Evolutionary conservation across 92 coral and sea anemone species (phyloP), one percentile per base, ranked within the genome.

Genomic region (Epizoanthus ramosus): DNA sequence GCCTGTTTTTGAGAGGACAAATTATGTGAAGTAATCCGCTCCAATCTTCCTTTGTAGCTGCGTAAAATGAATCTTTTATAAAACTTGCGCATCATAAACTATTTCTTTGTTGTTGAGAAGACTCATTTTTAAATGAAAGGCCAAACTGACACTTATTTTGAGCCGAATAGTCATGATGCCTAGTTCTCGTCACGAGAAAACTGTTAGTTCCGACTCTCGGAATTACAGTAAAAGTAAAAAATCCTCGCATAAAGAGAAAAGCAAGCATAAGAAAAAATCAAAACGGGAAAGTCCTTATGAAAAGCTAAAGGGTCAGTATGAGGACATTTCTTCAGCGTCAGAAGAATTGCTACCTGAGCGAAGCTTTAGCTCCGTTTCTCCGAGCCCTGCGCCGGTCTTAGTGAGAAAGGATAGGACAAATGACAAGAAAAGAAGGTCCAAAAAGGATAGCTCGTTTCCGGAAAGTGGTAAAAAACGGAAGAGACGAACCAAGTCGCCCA

Each of bases 261-360:
- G 92, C 92, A 96, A 85, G 91, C 90, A 91, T 87, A 96, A 90
- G 90, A 94, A 92, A 90, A 81, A 83, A 57, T 85, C 92, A 86
- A 96, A 94, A 88, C 88, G 90, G 74, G 98, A 85, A 83, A 85
- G 88, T 85, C 90, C 98, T 60, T 90, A 88, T 79, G 93, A 87
- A 90, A 95, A 95, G 88, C 91, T 93, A 22, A 95, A 88, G 94
- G 98, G 93, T 57, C 95, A 96, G 68, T 96, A 96, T 83, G 99
- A 96, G 94, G 99, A 96, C 88, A 96, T 96, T 80, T 96, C 99
- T 80, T 93, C 99, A 67, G 98, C 98, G 50, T 90, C 99, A 63
- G 99, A 92, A 73, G 98, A 90, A 73, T 91, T 88, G 83, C 86
- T 88, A 85, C 92, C 89, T 81, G 93, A 86, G 81, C 96, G 86